Base-by-base conservation (phyloP, 2,888 invertebrate species). In the Xanthorhoe designata region DNA sequence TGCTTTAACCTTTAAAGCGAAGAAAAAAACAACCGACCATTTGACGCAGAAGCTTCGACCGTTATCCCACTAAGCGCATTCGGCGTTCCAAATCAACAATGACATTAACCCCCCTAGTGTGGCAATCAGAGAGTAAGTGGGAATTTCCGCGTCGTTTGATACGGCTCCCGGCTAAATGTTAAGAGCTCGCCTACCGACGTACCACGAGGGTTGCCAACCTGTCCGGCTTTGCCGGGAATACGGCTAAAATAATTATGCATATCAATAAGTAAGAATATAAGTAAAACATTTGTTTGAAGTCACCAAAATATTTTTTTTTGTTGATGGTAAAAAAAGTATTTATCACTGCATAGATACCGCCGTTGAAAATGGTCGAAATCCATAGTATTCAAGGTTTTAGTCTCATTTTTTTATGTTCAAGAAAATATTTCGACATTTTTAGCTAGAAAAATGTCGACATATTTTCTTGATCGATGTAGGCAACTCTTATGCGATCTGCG, bases 111-210 rank as follows among this genome's bases (percentile, higher is more conserved):
- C 88, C 86, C 88, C 89, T 90, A 91, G 90, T 91, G 91, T 90
- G 90, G 91, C 91, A 91, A 91, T 91, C 91, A 91, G 87, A 82
- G 88, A 89, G 87, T 91, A 91, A 91, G 91, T 91, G 91, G 90
- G 89, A 88, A 91, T 91, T 91, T 91, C 91, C 91, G 91, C 91
- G 85, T 89, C 91, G 91, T 92, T 91, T 89, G 89, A 83, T 88
- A 85, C 90, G 89, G 86, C 85, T 87, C 87, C 84, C 85, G 78
- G 86, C 89, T 87, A 90, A 90, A 91, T 91, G 91, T 90, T 91
- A 91, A 91, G 91, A 90, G 91, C 86, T 84, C 85, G 80, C 78
- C 79, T 79, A 78, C 75, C 81, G 79, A 80, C 77, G 80, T 80
- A 79, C 77, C 78, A 80, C 75, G 76, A 68, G 68, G 54, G 61